Conservation (phyloP, 1,140 invertebrate genomes). For the Dryas iulia region DNA sequence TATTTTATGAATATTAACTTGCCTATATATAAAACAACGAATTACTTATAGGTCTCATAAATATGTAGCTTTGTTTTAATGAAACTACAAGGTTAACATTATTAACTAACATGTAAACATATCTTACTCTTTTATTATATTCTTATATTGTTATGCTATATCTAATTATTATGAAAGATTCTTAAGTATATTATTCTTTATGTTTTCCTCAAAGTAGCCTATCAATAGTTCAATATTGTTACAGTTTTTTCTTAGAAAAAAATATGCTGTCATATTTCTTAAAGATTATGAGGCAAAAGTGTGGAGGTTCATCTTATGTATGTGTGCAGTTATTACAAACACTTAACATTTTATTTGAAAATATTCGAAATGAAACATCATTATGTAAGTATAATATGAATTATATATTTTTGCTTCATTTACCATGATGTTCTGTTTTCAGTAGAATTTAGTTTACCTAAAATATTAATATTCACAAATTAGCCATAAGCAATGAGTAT, state of each 20-base stretch:
- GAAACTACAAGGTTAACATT: not conserved
- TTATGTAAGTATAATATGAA: constrained; percentile 89
- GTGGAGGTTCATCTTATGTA: constrained; percentile 94
- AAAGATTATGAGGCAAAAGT: constrained; percentile 98
- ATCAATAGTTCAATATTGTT: constrained; percentile 62
- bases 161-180: no score
- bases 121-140: not conserved
- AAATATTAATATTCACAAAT: no score
- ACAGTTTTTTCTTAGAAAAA: constrained; percentile 98
- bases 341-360: constrained; percentile 99
- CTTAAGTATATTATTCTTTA: no score
- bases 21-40: not conserved
- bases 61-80: not conserved
- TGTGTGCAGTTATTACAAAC: constrained; percentile 99
- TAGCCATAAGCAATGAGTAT: no score
- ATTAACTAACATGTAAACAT: not conserved
- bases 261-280: constrained; percentile 99
- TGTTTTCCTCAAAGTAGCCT: no score
- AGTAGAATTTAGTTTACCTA: no score
- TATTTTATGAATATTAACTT: constrained; percentile 33
- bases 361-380: constrained; percentile 98
- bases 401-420: no score
- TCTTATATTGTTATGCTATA: no score
- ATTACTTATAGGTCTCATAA: not conserved
- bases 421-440: no score